Evolutionary conservation across 2,888 invertebrate species (phyloP), one percentile per base, ranked within the genome.

Genomic region (Liodrosophila aerea): DNA sequence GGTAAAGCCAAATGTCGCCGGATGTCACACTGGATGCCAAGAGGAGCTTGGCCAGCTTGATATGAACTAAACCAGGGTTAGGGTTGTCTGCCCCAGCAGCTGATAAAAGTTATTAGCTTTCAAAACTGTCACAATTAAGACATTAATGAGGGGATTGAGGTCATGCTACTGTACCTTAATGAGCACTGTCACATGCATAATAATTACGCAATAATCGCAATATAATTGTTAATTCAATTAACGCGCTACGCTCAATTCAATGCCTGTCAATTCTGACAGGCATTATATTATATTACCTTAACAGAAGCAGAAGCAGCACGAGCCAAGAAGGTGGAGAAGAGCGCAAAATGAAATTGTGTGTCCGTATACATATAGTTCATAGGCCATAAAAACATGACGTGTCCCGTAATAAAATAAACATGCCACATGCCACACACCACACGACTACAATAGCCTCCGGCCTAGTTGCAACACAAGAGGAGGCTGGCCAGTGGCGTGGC

Each of bases 161-260:
- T 1, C 16, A 16, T 16, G 39, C 7, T 7, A 29, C 5, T 29
- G 8, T 29, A 9, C 1, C 39, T n/a, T 18, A 73, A 69, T 64
- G 60, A 49, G 34, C 22, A 47, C 52, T 56, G 63, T 61, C 57
- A 45, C 60, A 59, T 66, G 64, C 73, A 81, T 84, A 54, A n/a
- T n/a, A 84, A 71, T 84, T 63, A 74, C 58, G 47, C 57, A 64
- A 61, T 81, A 78, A 78, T 81, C 63, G 57, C 65, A 62, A 63
- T 81, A 77, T 68, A 72, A 78, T 84, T 63, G 75, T 65, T 68
- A 77, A 85, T 78, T 78, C 65, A 84, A 84, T 78, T 78, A 68
- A 61, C 45, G 68, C 45, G 68, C 58, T 58, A 36, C 51, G 62
- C 37, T 49, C 60, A 57, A 53, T 46, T n/a, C n/a, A n/a, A n/a